Conservation (phyloP, 2,113 vertebrate species). For the Dipodomys stephensi region DNA sequence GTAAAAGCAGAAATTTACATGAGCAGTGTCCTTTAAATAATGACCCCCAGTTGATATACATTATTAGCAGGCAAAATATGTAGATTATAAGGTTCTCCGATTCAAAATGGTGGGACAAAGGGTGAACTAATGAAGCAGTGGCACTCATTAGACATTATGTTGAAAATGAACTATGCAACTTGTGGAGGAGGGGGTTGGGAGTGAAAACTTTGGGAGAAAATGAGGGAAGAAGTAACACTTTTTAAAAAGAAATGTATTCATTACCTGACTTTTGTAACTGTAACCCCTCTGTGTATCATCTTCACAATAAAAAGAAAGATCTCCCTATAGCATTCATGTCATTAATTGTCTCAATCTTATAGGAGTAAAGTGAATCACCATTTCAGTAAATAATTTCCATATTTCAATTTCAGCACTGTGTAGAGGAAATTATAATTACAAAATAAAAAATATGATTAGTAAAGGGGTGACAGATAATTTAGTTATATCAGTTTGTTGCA, state of each 20-base stretch:
- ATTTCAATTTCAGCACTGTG: neutral
- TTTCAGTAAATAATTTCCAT: neutral
- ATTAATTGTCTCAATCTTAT: neutral
- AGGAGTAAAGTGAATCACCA: neutral
- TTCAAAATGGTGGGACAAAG: neutral
- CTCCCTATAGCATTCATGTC: neutral
- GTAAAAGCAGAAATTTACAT: neutral
- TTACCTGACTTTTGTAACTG: no score
- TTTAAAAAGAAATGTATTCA: no score
- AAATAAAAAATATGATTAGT: neutral
- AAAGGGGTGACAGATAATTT: neutral
- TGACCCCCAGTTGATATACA: neutral
- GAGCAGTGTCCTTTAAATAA: neutral
- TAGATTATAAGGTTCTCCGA: neutral
- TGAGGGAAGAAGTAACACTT: no score
- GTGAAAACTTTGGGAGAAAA: no score
- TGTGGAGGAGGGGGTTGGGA: no score
- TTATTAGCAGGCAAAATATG: neutral
- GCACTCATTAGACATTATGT: no score
- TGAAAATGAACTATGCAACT: no score
- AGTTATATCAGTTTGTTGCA: neutral
- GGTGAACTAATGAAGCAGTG: no score
- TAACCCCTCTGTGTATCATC: no score
- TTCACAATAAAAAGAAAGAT: no score
- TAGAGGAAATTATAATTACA: conserved; percentile 12